Percentiles rank a stretch among this genome's conserved stretches.
These are phyloP conservation scores for Salminus brasiliensis DNA, from an alignment of 2,113 vertebrate species.

Conservation along the genomic window DNA sequence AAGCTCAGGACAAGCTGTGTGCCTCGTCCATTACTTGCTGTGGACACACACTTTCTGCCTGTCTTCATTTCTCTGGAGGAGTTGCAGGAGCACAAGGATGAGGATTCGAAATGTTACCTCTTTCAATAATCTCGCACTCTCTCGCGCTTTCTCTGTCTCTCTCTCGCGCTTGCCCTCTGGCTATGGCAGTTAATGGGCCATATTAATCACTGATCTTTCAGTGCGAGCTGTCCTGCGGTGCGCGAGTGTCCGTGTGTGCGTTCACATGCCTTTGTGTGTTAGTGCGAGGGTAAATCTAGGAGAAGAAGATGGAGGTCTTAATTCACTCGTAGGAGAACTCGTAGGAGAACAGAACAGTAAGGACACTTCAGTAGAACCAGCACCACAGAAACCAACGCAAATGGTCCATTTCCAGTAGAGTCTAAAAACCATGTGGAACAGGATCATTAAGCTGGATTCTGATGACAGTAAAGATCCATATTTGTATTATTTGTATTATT, in stretches of 20 bases:
- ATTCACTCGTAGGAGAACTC: neutral
- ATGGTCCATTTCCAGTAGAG: neutral
- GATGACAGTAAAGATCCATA: too few species aligned
- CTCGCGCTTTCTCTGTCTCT: slow-evolving; percentile 17
- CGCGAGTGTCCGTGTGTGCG: slow-evolving; percentile 1
- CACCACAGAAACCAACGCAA: neutral
- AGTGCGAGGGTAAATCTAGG: slow-evolving; percentile 15
- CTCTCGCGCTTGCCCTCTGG: neutral
- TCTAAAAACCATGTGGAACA: neutral
- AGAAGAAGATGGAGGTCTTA: neutral
- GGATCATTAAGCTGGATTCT: too few species aligned
- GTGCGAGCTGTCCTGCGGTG: slow-evolving; percentile 28
- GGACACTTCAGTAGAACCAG: neutral
- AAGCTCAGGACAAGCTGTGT: slow-evolving; percentile 17
- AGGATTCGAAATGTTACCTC: neutral
- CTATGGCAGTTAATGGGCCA: slow-evolving; percentile 47
- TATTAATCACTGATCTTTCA: slow-evolving; percentile 57
- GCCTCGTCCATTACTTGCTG: neutral
- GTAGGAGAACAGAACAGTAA: neutral
- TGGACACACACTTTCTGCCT: neutral
- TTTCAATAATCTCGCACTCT: slow-evolving; percentile 9
- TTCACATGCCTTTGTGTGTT: neutral
- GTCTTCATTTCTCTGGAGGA: neutral
- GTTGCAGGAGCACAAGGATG: neutral
- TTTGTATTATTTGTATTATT: too few species aligned